phyloP scores from a whole-genome alignment of 2,888 invertebrate species.

The Eueremaeus valkanovi region DNA sequence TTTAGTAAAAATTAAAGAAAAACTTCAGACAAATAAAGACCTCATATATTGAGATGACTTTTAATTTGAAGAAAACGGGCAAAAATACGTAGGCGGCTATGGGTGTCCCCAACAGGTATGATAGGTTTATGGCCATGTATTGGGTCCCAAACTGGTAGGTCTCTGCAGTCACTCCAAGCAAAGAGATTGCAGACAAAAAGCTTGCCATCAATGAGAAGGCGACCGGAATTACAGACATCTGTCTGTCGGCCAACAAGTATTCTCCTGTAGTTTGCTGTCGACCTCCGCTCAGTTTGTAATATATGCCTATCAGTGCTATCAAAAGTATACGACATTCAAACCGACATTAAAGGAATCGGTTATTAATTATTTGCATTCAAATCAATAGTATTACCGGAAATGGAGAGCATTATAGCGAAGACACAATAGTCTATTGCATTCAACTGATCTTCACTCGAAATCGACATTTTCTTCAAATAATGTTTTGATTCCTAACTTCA shows the following conservation, averaged over 20 bases:
- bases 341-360: not conserved
- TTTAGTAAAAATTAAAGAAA: too few species aligned
- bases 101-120: constrained; percentile 71
- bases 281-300: constrained; percentile 78
- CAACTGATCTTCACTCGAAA: not conserved
- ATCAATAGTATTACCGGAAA: constrained; percentile 30
- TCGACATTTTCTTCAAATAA: not conserved
- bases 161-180: constrained; percentile 45
- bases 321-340: too few species aligned
- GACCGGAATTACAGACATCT: constrained; percentile 44
- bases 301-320: constrained; percentile 66
- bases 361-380: not conserved
- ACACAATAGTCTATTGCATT: constrained; percentile 35
- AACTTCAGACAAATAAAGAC: constrained; percentile 55
- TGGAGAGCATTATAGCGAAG: constrained; percentile 36
- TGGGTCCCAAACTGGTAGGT: constrained; percentile 57
- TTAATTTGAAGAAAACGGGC: constrained; percentile 77
- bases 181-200: constrained; percentile 44
- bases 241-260: constrained; percentile 44
- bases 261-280: constrained; percentile 72
- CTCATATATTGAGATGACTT: constrained; percentile 81
- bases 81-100: constrained; percentile 71
- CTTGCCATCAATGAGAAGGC: constrained; percentile 45
- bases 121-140: constrained; percentile 70
- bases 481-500: not conserved